Base-by-base conservation (phyloP, 2,888 invertebrate species). In the Ditylenchus weischeri region DNA sequence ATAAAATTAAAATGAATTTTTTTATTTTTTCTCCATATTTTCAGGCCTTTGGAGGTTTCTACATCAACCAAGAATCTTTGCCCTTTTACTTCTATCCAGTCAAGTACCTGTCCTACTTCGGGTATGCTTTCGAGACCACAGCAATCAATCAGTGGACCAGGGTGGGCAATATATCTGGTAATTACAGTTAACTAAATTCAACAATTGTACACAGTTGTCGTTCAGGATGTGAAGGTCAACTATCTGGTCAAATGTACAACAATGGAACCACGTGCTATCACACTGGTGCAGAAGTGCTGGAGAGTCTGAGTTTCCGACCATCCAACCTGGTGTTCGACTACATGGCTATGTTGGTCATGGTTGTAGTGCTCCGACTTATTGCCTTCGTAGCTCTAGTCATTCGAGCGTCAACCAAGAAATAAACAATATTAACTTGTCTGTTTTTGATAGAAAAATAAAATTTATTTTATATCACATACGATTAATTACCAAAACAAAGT, bases 11-110 rank as follows among this genome's bases (percentile, higher is more conserved):
- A 43, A 43, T 6, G 8, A 15, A 43, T 13, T 8, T 1, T 43
- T 43, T 43, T 13, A 1, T 43, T 43, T 15, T n/a, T n/a, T n/a
- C n/a, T n/a, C n/a, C n/a, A 8, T 43, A 43, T 43, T 13, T 43
- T 43, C 43, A 43, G 85, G 86, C 96, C 21, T 95, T 96, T 83
- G 94, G 94, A 69, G 95, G 95, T 51, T 93, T 92, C 87, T 93
- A 93, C 85, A 86, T 95, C 54, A 94, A 94, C 83, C 89, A 90
- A 29, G 67, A 67, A 13, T 67, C 67, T n/a, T 75, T 84, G 0
- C 84, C 84, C 7, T 71, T 72, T n/a, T 85, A 83, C 70, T 83
- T 85, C 66, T 58, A 79, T n/a, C 84, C 84, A 72, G 67, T 84
- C 50, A 77, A 83, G 60, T 84, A 84, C 70, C 57, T 84, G 29